Evolutionary conservation across 2,797 vertebrate species (phyloP).

Genomic region (Sternarchorhynchus goeldii): DNA sequence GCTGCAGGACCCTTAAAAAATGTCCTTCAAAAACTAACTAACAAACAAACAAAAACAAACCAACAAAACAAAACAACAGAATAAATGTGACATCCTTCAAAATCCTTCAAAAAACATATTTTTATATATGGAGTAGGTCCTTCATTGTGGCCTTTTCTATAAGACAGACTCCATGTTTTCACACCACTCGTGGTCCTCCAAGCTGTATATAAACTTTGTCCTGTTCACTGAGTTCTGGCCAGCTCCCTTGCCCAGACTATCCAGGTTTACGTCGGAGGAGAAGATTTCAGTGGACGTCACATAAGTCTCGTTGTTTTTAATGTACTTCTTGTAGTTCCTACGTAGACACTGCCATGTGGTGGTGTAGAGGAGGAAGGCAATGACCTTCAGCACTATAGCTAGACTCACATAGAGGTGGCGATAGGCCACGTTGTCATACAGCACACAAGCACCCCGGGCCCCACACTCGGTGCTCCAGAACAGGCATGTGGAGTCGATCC

Average conservation of each 20-base stretch:
- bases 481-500: slow-evolving; percentile 97
- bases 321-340: slow-evolving; percentile 96
- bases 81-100: slow-evolving; percentile 40
- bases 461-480: slow-evolving; percentile 96
- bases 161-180: slow-evolving; percentile 99
- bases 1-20: slow-evolving; percentile 37
- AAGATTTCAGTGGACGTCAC: slow-evolving; percentile 91
- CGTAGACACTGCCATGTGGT: slow-evolving; percentile 96
- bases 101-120: slow-evolving; percentile 54
- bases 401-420: slow-evolving; percentile 94
- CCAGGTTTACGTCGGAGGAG: slow-evolving; percentile 92
- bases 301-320: slow-evolving; percentile 88
- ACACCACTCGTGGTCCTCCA: slow-evolving; percentile 96
- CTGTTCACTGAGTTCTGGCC: slow-evolving; percentile 80
- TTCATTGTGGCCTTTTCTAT: slow-evolving; percentile 69
- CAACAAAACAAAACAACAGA: slow-evolving; percentile 49
- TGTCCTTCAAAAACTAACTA: slow-evolving; percentile 53
- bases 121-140: slow-evolving; percentile 52
- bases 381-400: slow-evolving; percentile 91
- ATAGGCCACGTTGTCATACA: slow-evolving; percentile 93
- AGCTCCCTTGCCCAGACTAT: slow-evolving; percentile 91
- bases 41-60: slow-evolving; percentile 27
- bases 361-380: slow-evolving; percentile 93
- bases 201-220: slow-evolving; percentile 99
- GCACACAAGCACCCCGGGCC: slow-evolving; percentile 87